Conservation (phyloP, 2,888 invertebrate genomes). For the Leucophora obtusa region DNA sequence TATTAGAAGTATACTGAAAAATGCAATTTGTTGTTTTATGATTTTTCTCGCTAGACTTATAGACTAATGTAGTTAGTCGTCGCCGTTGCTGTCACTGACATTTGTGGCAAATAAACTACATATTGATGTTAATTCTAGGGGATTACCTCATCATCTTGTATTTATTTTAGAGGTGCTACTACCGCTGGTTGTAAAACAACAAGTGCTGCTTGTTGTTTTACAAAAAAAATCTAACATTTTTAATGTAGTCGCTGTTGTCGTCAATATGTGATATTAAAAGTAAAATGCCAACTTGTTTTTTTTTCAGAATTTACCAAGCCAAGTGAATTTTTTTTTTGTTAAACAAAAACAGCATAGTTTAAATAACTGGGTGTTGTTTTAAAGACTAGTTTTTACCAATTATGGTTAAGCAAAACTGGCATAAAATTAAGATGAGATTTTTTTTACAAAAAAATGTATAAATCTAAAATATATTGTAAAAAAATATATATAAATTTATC, state of each 20-base stretch:
- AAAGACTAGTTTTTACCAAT: slow-evolving; percentile 24
- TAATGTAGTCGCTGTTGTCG: background rate
- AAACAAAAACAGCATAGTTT: slow-evolving; percentile 15
- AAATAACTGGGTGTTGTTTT: slow-evolving; percentile 31
- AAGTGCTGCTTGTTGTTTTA: background rate
- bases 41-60: slow-evolving; percentile 24
- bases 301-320: background rate
- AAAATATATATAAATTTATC: slow-evolving; percentile 16
- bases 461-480: background rate
- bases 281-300: slow-evolving; percentile 35
- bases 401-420: slow-evolving; percentile 23
- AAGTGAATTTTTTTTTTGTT: slow-evolving; percentile 9
- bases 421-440: slow-evolving; percentile 27
- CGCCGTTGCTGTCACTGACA: background rate
- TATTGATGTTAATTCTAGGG: slow-evolving; percentile 16
- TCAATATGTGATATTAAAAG: slow-evolving; percentile 22
- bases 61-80: slow-evolving; percentile 5
- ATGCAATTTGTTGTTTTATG: slow-evolving; percentile 16
- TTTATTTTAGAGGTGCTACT: too few species aligned
- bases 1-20: background rate
- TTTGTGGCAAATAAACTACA: background rate
- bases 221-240: slow-evolving; percentile 5
- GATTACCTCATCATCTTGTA: slow-evolving; percentile 34
- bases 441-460: background rate
- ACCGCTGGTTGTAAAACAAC: background rate